These are phyloP conservation scores for Agrotis ipsilon DNA, from an alignment of 2,888 invertebrate genomes.

Conservation along the genomic window DNA sequence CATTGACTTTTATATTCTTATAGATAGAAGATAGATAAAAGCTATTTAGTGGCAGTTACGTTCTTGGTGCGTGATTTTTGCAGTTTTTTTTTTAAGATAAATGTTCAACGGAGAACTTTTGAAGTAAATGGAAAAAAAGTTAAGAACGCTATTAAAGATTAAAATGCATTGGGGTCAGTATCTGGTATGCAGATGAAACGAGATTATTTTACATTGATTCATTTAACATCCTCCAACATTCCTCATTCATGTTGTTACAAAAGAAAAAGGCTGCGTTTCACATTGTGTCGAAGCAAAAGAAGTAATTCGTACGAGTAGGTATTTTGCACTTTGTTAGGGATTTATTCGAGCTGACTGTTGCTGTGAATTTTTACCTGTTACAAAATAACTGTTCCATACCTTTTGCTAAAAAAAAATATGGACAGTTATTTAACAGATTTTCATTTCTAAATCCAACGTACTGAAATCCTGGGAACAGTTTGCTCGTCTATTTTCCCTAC, in stretches of 20 bases:
- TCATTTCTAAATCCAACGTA: neutral
- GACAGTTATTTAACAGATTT: neutral
- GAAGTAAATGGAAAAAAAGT: too few species aligned
- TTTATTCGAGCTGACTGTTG: too few species aligned
- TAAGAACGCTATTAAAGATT: neutral
- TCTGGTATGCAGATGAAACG: neutral
- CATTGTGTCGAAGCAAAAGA: too few species aligned
- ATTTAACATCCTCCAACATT: neutral
- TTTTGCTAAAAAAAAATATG: too few species aligned
- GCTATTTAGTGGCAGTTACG: neutral
- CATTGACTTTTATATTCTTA: too few species aligned
- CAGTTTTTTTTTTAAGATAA: neutral
- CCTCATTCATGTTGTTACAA: neutral
- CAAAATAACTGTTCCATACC: too few species aligned
- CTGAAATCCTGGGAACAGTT: neutral
- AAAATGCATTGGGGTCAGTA: neutral
- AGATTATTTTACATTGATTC: neutral
- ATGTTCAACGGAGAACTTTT: too few species aligned
- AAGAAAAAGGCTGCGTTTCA: neutral
- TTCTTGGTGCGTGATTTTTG: neutral
- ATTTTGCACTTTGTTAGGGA: too few species aligned
- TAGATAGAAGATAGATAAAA: too few species aligned
- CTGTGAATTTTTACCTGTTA: too few species aligned
- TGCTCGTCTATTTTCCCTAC: neutral
- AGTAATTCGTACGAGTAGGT: too few species aligned